Evolutionary conservation across 2,888 invertebrate genomes (phyloP), one percentile per base, ranked within the genome.

Genomic region (Hypsopygia costalis): DNA sequence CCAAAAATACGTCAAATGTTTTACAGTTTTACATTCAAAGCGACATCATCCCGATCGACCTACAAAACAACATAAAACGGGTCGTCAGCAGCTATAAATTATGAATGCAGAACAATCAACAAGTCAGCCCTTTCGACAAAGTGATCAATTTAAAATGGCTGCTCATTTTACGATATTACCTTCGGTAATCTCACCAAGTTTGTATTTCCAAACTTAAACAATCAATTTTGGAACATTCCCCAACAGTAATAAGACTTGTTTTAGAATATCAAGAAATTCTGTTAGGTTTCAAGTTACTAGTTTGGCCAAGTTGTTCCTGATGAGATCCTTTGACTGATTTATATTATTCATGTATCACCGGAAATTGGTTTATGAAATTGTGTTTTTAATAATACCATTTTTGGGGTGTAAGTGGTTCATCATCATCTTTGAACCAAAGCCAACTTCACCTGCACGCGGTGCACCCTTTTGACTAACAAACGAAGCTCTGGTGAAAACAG

Each of bases 21-120:
- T n/a, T n/a, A n/a, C n/a, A n/a, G n/a, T n/a, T n/a, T n/a, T n/a
- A n/a, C n/a, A n/a, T n/a, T n/a, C n/a, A n/a, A n/a, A n/a, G n/a
- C n/a, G n/a, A n/a, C n/a, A n/a, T n/a, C n/a, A n/a, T n/a, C n/a
- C 16, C 16, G 16, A 16, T 16, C 16, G 16, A 4, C 16, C 16
- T 16, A 16, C 4, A 16, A 16, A 16, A 25, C n/a, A 25, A 25
- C 6, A 25, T 25, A 6, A 25, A 25, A 25, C 2, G 3, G 25
- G 5, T 6, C n/a, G 25, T 6, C 16, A 16, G 1, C 25, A 25
- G 25, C 25, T 25, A 32, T 32, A 48, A 46, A 40, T 49, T 32
- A 32, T 12, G 32, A 16, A 32, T 32, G 30, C 16, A 16, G 16
- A 32, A 32, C 32, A 16, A 32, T 32, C 32, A 32, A 16, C 32